Base-by-base conservation (phyloP, 92 coral and sea anemone species). In the Bergia puertoricense region DNA sequence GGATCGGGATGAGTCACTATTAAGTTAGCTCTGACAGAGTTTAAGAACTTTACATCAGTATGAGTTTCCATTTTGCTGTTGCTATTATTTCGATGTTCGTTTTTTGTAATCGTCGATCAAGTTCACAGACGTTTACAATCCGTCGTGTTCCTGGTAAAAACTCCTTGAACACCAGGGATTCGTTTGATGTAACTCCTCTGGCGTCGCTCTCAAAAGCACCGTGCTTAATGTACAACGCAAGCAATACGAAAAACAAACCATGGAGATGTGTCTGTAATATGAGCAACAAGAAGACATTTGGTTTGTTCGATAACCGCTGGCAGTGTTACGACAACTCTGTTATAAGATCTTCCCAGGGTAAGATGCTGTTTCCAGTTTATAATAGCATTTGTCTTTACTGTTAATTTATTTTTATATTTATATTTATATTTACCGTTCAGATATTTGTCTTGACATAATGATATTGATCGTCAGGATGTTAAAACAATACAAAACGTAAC, bases 261-360 rank as follows among this genome's bases (percentile, higher is more conserved):
- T 30, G 23, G 23, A 72, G 65, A 71, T 84, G 87, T 48, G 77
- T 71, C 23, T 84, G 87, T 23, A 30, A 18, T 84, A 7, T 36
- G 20, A 30, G 6, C 18, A 50, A 51, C 44, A 72, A 38, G 23
- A 66, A 56, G 2, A 84, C 87, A 69, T 71, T 84, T 71, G 87
- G 79, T 46, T 45, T 69, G 0, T 84, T 45, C 23, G 43, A 46
- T 41, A 48, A 71, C 16, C 71, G 2, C 4, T 69, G 87, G 87
- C 87, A 84, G 62, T 84, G 87, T 30, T 46, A 66, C 5, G 67
- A 69, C 43, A 56, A 84, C 40, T 30, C 41, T 3, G 16, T 20
- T 46, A 30, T 84, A 14, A 48, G 16, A 71, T 71, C 69, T 36
- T 84, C 77, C 2, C 78, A 84, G 48, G 87, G 87, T 84, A 84